A percentile compares a stretch with the other conserved stretches of the same genome.
Conservation (phyloP, 2,888 invertebrate genomes). For the Erannis defoliaria region DNA sequence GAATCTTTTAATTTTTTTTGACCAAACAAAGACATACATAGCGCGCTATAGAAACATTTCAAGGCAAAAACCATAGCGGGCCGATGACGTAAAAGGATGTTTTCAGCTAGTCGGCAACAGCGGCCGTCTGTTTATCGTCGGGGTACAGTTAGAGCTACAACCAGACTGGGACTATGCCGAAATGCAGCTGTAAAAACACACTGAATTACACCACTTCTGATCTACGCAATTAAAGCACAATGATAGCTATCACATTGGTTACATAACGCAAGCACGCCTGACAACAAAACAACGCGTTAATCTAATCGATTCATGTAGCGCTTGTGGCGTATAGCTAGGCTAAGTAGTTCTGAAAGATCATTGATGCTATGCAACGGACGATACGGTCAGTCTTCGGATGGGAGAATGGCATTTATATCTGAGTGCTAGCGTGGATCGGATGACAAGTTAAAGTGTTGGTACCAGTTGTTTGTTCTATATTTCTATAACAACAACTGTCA, state of each 20-base stretch:
- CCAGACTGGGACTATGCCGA: slow-evolving; percentile 72
- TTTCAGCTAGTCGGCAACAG: slow-evolving; percentile 81
- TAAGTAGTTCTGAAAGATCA: too few species aligned
- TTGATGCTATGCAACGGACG: too few species aligned
- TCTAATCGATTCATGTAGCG: slow-evolving; percentile 9
- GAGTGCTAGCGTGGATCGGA: too few species aligned
- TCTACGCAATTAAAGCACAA: slow-evolving; percentile 57
- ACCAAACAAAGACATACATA: slow-evolving; percentile 59
- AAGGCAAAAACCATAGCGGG: slow-evolving; percentile 72
- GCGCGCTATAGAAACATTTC: slow-evolving; percentile 54
- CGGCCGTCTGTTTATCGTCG: slow-evolving; percentile 84
- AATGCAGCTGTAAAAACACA: slow-evolving; percentile 84
- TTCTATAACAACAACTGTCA: too few species aligned
- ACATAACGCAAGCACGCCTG: slow-evolving; percentile 50
- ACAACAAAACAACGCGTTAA: slow-evolving; percentile 31
- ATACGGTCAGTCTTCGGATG: too few species aligned
- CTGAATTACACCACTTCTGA: slow-evolving; percentile 71
- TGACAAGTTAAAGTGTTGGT: too few species aligned
- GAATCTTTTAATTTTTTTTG: slow-evolving; percentile 39
- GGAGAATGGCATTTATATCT: too few species aligned
- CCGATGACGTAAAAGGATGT: slow-evolving; percentile 86
- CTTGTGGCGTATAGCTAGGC: too few species aligned
- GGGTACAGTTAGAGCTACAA: slow-evolving; percentile 77
- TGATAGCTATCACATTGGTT: slow-evolving; percentile 52
- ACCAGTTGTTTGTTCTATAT: too few species aligned